phyloP scores from a whole-genome alignment of 2,113 vertebrate genomes.

The Apodemus speciosus region DNA sequence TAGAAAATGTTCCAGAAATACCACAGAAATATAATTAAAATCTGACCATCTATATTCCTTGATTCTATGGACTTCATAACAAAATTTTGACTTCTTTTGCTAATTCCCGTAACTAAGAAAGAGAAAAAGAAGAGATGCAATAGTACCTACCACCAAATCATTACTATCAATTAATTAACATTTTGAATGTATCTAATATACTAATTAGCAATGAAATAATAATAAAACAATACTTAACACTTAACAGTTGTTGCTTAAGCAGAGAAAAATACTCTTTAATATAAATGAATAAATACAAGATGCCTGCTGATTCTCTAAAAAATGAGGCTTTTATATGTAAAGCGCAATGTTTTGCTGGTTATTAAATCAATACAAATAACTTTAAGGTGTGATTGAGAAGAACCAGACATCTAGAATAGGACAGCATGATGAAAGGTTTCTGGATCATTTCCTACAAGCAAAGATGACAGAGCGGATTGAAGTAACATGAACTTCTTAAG shows the following conservation, averaged over 20 bases:
- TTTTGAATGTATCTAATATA: neutral
- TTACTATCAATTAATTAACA: neutral
- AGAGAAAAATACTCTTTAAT: neutral
- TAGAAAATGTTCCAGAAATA: slow-evolving; percentile 19
- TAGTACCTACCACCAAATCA: neutral
- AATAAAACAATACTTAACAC: neutral
- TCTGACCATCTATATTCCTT: neutral
- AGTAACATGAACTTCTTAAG: neutral
- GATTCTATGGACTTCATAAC: neutral
- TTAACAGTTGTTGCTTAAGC: neutral
- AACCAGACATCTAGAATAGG: neutral
- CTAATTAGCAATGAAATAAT: neutral
- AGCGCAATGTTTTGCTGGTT: neutral
- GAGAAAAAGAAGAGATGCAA: neutral
- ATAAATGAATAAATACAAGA: neutral
- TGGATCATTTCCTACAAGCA: neutral
- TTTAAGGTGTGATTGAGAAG: neutral
- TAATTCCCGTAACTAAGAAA: neutral
- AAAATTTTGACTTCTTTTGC: neutral
- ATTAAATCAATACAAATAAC: neutral
- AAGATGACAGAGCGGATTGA: neutral
- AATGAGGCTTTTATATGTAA: neutral
- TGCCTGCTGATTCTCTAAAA: neutral
- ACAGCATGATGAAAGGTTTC: neutral
- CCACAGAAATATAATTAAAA: too few relatives aligned